Conservation (phyloP, 2,797 vertebrate genomes). For the Ibycter americanus region DNA sequence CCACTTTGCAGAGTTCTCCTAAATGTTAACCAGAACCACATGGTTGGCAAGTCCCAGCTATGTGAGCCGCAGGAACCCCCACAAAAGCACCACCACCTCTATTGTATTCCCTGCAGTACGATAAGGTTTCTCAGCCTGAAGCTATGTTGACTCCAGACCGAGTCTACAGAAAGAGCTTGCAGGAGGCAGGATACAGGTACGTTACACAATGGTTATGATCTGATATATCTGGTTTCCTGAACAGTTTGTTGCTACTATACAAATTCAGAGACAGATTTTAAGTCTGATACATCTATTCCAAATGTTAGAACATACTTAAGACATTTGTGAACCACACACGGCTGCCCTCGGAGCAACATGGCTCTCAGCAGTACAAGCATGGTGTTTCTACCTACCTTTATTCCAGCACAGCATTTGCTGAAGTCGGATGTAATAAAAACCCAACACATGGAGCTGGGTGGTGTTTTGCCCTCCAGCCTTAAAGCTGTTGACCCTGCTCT, state of each 20-base stretch:
- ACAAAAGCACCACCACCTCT: neutral
- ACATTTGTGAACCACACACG: neutral
- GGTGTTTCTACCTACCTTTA: neutral
- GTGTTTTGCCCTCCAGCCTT: neutral
- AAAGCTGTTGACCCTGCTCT: neutral
- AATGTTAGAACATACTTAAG: neutral
- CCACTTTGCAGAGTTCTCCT: neutral
- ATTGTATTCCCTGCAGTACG: neutral
- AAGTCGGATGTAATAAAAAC: neutral
- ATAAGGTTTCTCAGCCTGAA: neutral
- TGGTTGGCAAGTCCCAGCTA: neutral
- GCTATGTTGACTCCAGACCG: neutral
- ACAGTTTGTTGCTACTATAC: neutral
- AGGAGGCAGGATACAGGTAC: neutral
- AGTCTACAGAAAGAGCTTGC: neutral
- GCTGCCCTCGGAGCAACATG: rapidly evolving
- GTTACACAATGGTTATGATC: neutral
- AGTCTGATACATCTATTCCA: neutral
- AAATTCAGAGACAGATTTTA: neutral
- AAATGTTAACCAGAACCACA: constrained; percentile 21
- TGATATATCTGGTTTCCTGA: neutral
- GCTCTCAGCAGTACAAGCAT: neutral
- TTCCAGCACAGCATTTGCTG: neutral
- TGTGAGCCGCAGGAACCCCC: neutral
- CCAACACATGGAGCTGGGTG: neutral